Conservation (phyloP, 2,797 vertebrate species). For the Salarias fasciatus region DNA sequence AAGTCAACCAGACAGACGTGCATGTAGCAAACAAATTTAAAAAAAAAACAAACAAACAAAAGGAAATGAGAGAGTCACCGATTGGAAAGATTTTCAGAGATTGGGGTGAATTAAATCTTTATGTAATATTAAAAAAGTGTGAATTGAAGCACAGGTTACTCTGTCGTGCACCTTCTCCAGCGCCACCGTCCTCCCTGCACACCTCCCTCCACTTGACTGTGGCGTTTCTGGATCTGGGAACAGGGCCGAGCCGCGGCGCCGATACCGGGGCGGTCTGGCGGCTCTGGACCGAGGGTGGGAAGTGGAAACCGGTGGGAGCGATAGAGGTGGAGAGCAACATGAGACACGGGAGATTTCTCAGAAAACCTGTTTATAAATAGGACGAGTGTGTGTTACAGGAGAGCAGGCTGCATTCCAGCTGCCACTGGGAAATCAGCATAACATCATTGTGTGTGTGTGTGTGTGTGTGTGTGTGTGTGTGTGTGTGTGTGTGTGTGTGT, state of each 20-base stretch:
- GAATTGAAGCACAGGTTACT: background rate
- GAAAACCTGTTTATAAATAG: conserved; percentile 84
- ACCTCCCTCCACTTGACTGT: conserved; percentile 8
- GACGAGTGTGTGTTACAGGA: conserved; percentile 34
- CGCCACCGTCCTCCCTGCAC: too few species aligned
- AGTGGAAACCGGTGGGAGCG: conserved; percentile 14
- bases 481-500: background rate
- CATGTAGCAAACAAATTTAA: background rate
- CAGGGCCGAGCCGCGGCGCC: conserved; percentile 6
- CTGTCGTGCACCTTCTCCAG: background rate
- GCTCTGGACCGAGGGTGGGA: conserved; percentile 20
- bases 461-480: too few species aligned
- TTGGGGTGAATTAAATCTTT: too few species aligned
- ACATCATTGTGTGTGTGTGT: conserved; percentile 9
- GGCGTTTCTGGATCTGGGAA: conserved; percentile 10
- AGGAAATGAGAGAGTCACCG: background rate
- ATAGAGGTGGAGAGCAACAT: conserved; percentile 58
- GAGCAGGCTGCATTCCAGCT: conserved; percentile 56
- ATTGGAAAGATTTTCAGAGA: too few species aligned
- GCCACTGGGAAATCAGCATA: conserved; percentile 24
- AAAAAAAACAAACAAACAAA: background rate
- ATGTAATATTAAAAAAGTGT: too few species aligned
- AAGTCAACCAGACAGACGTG: conserved; percentile 4
- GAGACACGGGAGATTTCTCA: conserved; percentile 65
- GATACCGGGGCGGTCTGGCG: conserved; percentile 2